Conservation (phyloP, 2,113 vertebrate genomes). For the Aspiorhynchus laticeps region DNA sequence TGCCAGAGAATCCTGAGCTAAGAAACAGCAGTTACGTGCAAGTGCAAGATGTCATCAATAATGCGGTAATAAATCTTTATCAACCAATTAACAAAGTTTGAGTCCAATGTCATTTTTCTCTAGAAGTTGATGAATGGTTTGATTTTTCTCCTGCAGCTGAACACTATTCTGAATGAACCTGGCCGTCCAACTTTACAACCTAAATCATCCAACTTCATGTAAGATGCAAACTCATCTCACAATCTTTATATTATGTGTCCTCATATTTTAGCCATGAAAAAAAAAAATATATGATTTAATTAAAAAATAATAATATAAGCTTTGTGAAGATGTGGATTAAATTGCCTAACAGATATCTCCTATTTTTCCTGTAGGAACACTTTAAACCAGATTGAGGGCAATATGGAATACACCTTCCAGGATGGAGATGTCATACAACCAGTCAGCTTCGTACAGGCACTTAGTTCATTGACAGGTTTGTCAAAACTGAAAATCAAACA, state of each 20-base stretch:
- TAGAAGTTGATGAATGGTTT: background rate
- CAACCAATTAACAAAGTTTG: no score
- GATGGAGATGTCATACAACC: background rate
- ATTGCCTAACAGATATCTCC: no score
- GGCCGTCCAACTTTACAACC: background rate
- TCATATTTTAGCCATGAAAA: background rate
- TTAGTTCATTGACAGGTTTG: background rate
- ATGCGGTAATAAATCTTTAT: background rate
- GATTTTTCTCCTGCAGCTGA: slow-evolving; percentile 22
- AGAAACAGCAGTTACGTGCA: background rate
- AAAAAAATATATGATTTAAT: background rate
- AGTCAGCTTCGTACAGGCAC: background rate
- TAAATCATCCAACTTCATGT: background rate
- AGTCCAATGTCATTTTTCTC: no score
- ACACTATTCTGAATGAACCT: slow-evolving; percentile 15
- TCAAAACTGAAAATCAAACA: no score
- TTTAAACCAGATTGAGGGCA: background rate
- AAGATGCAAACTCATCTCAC: background rate
- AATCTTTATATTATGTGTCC: background rate
- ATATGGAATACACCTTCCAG: background rate
- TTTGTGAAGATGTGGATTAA: background rate
- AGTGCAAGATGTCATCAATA: slow-evolving; percentile 3
- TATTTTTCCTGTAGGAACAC: background rate
- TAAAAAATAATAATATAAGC: no score
- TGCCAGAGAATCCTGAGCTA: background rate